phyloP scores from a whole-genome alignment of 2,797 vertebrate species.

The Florisuga fusca region DNA sequence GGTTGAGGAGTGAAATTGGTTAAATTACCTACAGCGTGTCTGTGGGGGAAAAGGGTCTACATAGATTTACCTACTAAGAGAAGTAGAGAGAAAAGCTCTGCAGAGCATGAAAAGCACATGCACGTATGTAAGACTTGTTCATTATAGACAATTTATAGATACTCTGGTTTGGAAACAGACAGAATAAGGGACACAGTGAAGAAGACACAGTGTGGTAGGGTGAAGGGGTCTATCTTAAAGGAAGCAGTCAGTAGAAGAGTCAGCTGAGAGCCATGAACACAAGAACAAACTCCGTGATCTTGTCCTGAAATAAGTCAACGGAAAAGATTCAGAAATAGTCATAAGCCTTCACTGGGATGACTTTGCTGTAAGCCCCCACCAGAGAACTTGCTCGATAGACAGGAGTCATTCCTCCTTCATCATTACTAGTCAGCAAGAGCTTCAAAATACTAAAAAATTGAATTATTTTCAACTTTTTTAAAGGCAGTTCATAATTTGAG shows the following conservation, averaged over 20 bases:
- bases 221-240: background rate
- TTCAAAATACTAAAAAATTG: background rate
- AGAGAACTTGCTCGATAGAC: background rate
- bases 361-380: background rate
- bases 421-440: background rate
- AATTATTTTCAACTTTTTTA: background rate
- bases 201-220: background rate
- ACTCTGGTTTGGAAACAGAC: background rate
- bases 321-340: background rate
- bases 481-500: background rate
- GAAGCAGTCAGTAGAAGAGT: background rate
- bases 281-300: background rate
- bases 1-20: slow-evolving; percentile 26
- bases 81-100: background rate
- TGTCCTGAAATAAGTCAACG: background rate
- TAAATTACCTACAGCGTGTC: slow-evolving; percentile 11
- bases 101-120: background rate
- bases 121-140: background rate
- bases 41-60: background rate
- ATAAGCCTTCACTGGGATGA: background rate
- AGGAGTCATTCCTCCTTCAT: background rate
- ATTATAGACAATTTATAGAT: background rate
- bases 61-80: background rate
- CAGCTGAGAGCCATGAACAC: background rate
- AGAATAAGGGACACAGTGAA: background rate